Percentiles rank a stretch among this genome's conserved stretches.
Conservation (phyloP, 2,888 invertebrate genomes). For the Anthophora plumipes region DNA sequence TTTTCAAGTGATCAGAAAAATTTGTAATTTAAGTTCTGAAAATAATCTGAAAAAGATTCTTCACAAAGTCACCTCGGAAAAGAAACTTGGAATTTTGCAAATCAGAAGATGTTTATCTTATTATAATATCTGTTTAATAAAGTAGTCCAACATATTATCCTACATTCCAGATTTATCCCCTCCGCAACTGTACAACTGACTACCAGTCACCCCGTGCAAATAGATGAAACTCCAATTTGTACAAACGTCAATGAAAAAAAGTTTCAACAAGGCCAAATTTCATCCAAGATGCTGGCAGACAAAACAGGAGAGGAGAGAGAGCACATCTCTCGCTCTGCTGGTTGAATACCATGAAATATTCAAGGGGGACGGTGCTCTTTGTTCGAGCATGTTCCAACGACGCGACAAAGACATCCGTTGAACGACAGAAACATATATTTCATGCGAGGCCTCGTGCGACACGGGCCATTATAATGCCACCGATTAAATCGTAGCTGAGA, state of each 20-base stretch:
- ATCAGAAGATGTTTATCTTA: neutral
- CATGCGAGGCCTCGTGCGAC: constrained; percentile 52
- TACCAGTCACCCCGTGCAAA: neutral
- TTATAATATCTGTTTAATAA: neutral
- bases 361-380: constrained; percentile 44
- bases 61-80: too few species aligned
- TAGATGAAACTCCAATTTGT: constrained; percentile 33
- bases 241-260: constrained; percentile 28
- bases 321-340: constrained; percentile 23
- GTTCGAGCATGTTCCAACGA: constrained; percentile 41
- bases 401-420: constrained; percentile 56
- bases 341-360: constrained; percentile 58
- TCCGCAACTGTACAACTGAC: too few species aligned
- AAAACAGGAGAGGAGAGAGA: constrained; percentile 23
- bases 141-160: too few species aligned
- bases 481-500: constrained; percentile 56
- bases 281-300: constrained; percentile 1
- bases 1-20: too few species aligned
- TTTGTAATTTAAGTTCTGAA: too few species aligned
- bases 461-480: constrained; percentile 51
- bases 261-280: neutral
- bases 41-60: too few species aligned
- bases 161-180: too few species aligned
- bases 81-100: too few species aligned
- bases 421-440: constrained; percentile 55